Evolutionary conservation across 1,140 invertebrate genomes (phyloP).

Genomic region (Neodiprion lecontei): DNA sequence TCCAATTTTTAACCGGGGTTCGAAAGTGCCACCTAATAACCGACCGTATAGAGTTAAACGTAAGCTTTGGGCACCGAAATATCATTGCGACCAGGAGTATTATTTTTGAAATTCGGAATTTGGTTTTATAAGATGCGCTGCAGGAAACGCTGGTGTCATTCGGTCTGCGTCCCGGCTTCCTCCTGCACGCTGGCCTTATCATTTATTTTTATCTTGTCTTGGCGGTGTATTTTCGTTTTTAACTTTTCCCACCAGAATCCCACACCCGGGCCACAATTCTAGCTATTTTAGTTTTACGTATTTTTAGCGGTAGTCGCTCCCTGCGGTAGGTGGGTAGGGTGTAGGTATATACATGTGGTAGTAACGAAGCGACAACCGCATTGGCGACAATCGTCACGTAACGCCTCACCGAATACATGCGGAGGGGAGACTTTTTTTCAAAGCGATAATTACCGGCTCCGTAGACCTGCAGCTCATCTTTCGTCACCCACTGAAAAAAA

Average conservation of each 20-base stretch:
- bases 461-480: too few species aligned
- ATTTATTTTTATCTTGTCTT: constrained; percentile 14
- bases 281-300: constrained; percentile 44
- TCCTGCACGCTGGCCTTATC: background rate
- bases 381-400: constrained; percentile 7
- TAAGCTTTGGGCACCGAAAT: background rate
- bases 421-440: constrained; percentile 5
- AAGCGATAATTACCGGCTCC: background rate
- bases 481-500: too few species aligned
- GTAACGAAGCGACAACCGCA: constrained; percentile 6
- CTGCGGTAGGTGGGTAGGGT: constrained; percentile 6
- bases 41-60: too few species aligned
- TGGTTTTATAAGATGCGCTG: background rate
- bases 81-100: background rate
- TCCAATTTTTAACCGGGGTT: background rate
- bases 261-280: constrained; percentile 39
- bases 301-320: constrained; percentile 41
- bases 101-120: background rate
- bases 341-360: background rate
- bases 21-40: too few species aligned
- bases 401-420: background rate
- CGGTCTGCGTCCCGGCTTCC: background rate
- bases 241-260: constrained; percentile 43
- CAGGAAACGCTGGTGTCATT: background rate
- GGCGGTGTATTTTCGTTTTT: constrained; percentile 46